A percentile compares a stretch with the other conserved stretches of the same genome.
Conservation (phyloP, 2,797 vertebrate genomes). For the Arrhamphus sclerolepis region DNA sequence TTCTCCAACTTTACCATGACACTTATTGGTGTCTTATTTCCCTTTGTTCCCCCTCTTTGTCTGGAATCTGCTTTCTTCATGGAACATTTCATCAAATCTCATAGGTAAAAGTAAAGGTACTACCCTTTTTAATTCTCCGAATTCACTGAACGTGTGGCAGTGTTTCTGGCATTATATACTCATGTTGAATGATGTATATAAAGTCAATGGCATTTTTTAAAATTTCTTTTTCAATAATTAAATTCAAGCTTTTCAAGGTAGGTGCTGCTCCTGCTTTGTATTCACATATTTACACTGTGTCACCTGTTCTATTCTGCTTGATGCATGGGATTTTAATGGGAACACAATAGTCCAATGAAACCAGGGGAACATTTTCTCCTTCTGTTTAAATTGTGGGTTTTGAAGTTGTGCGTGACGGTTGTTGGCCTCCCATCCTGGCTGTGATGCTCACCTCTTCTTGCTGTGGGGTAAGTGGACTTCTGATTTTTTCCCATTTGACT, state of each 20-base stretch:
- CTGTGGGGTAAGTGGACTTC: constrained; percentile 82
- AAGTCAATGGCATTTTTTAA: constrained; percentile 49
- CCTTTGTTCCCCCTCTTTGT: constrained; percentile 84
- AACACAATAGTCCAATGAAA: constrained; percentile 52
- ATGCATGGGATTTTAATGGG: constrained; percentile 71
- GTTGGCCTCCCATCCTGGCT: constrained; percentile 74
- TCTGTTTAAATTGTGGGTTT: constrained; percentile 54
- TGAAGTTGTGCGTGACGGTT: constrained; percentile 53
- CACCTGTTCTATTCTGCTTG: constrained; percentile 58
- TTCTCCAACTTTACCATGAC: constrained; percentile 82
- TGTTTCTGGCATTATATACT: constrained; percentile 61
- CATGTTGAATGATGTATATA: constrained; percentile 51
- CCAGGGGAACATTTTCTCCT: constrained; percentile 58
- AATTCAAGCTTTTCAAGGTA: constrained; percentile 76
- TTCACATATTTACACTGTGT: constrained; percentile 45
- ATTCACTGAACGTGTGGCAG: constrained; percentile 37
- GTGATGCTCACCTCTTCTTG: constrained; percentile 75
- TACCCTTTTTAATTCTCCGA: constrained; percentile 70
- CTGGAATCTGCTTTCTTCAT: constrained; percentile 96
- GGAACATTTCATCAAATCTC: constrained; percentile 97
- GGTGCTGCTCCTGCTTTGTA: constrained; percentile 70
- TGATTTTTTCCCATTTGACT: constrained; percentile 79
- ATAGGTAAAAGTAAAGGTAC: constrained; percentile 99
- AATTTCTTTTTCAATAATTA: constrained; percentile 47
- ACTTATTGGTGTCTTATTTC: constrained; percentile 92